Evolutionary conservation across 1,140 invertebrate genomes (phyloP).

Genomic region (Micrasema longulum): DNA sequence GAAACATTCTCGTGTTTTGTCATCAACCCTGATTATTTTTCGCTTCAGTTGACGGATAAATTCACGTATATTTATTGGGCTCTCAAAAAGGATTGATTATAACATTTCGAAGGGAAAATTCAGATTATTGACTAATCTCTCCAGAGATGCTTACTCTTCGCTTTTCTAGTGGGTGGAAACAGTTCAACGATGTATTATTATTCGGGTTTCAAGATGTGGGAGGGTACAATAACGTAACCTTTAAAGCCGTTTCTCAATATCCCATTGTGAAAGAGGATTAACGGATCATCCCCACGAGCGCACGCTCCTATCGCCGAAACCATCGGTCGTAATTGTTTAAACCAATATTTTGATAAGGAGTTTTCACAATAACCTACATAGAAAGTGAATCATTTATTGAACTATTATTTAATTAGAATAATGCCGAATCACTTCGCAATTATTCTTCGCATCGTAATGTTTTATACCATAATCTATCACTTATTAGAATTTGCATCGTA

Average conservation of each 20-base stretch:
- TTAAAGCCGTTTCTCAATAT: background rate
- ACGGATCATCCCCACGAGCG: background rate
- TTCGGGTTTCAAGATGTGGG: background rate
- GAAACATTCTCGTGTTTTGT: conserved; percentile 11
- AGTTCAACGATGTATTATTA: background rate
- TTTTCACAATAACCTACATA: too few relatives aligned
- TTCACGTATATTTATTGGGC: conserved; percentile 5
- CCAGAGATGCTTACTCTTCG: background rate
- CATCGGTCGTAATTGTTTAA: background rate
- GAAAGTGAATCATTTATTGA: too few relatives aligned
- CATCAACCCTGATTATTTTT: conserved; percentile 22
- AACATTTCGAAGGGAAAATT: background rate
- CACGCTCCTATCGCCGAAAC: background rate
- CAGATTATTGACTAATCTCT: background rate
- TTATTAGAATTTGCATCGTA: too few relatives aligned
- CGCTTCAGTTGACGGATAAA: background rate
- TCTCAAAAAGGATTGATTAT: conserved; percentile 4
- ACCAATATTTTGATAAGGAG: too few relatives aligned
- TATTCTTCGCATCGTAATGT: too few relatives aligned
- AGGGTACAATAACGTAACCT: background rate
- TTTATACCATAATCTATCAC: too few relatives aligned
- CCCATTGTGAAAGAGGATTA: background rate
- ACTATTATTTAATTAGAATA: too few relatives aligned
- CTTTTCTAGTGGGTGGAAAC: background rate
- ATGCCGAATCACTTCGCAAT: too few relatives aligned